Conservation (phyloP, 2,797 vertebrate species). For the Microchirus variegatus region DNA sequence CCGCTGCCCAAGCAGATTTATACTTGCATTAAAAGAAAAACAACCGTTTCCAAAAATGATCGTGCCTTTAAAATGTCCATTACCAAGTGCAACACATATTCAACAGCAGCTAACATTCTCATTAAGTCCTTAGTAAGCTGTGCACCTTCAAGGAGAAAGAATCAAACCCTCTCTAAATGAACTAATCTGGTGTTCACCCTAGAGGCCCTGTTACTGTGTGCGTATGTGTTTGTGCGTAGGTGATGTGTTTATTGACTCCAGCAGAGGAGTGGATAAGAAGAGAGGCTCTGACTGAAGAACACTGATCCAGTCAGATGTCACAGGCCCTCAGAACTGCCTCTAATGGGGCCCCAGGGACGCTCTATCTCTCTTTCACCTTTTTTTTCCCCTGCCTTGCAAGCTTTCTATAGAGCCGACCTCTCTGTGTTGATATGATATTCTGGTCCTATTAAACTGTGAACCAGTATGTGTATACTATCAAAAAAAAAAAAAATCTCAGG, state of each 20-base stretch:
- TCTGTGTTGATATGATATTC: conserved; percentile 44
- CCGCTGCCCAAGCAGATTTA: conserved; percentile 3
- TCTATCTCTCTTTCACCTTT: conserved; percentile 64
- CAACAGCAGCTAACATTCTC: conserved; percentile 48
- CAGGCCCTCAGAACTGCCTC: conserved; percentile 79
- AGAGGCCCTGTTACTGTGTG: conserved; percentile 64
- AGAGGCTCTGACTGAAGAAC: conserved; percentile 76
- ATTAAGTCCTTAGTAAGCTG: conserved; percentile 58
- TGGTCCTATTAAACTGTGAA: conserved; percentile 29
- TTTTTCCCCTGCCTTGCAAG: conserved; percentile 41
- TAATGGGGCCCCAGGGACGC: conserved; percentile 79
- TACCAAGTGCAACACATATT: conserved; percentile 43
- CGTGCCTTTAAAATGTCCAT: conserved; percentile 22
- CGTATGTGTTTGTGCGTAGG: conserved; percentile 69
- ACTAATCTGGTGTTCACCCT: conserved; percentile 74
- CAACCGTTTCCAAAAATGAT: conserved; percentile 20
- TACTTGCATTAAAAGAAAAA: conserved; percentile 17
- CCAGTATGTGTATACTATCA: conserved; percentile 26
- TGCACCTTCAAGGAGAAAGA: conserved; percentile 64
- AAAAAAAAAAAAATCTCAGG: conserved; percentile 3
- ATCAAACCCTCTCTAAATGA: conserved; percentile 72
- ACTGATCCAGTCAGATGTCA: conserved; percentile 84
- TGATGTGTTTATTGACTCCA: conserved; percentile 83
- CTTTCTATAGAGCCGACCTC: conserved; percentile 42
- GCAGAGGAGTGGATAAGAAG: conserved; percentile 80